These are phyloP conservation scores for Pempheris klunzingeri DNA, from an alignment of 2,797 vertebrate species.

Conservation along the genomic window DNA sequence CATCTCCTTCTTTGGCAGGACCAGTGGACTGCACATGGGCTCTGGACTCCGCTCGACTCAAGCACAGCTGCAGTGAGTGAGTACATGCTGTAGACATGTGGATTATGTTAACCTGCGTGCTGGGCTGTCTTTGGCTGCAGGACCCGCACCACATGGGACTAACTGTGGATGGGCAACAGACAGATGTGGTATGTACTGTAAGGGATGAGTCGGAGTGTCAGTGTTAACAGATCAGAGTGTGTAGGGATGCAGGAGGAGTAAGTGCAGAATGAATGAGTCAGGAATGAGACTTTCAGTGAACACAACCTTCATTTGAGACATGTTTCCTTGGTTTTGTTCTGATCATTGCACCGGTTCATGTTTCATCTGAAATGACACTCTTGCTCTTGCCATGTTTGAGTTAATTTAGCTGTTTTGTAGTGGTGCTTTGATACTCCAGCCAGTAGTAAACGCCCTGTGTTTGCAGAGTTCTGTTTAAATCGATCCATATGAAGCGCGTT, in stretches of 20 bases:
- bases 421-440: conserved; percentile 6
- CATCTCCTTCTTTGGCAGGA: conserved; percentile 37
- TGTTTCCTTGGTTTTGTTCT: background rate
- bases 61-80: conserved; percentile 47
- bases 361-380: conserved; percentile 1
- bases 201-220: conserved; percentile 5
- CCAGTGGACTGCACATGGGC: conserved; percentile 35
- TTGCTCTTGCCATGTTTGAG: background rate
- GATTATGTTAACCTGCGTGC: conserved; percentile 58
- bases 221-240: background rate
- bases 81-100: conserved; percentile 71
- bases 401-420: conserved; percentile 1
- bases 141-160: conserved; percentile 61
- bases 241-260: background rate
- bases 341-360: background rate
- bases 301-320: background rate
- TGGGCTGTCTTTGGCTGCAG: conserved; percentile 60
- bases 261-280: conserved; percentile 1
- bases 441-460: conserved; percentile 15
- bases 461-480: conserved; percentile 38
- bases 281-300: background rate
- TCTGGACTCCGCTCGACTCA: conserved; percentile 45
- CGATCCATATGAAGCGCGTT: conserved; percentile 37
- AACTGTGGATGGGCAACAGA: conserved; percentile 54
- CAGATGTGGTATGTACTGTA: conserved; percentile 56